phyloP scores from a whole-genome alignment of 1,140 invertebrate species.

The Diorhabda sublineata region DNA sequence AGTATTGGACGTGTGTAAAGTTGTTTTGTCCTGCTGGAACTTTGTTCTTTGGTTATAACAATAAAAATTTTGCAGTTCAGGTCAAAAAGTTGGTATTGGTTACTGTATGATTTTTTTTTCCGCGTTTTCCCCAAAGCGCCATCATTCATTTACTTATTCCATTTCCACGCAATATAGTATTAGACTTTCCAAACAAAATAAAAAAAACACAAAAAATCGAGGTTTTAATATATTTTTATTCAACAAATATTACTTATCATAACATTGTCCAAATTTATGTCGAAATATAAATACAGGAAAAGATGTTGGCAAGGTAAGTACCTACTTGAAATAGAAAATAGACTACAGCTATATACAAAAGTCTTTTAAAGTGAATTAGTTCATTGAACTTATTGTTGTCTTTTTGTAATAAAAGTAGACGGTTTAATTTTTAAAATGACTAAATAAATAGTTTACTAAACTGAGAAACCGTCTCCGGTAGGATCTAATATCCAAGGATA shows the following conservation, averaged over 20 bases:
- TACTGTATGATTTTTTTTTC: too few species aligned
- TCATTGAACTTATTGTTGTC: background rate
- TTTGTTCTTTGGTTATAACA: too few species aligned
- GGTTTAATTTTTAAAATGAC: background rate
- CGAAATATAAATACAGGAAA: background rate
- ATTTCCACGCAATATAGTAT: too few species aligned
- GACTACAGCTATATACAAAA: constrained; percentile 2
- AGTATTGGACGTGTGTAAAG: too few species aligned
- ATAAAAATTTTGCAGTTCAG: too few species aligned
- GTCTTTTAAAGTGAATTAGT: constrained; percentile 4
- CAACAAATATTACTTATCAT: background rate
- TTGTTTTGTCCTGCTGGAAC: too few species aligned
- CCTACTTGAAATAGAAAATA: background rate
- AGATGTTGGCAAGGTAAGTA: background rate
- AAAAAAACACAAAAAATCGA: background rate
- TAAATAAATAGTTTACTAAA: constrained; percentile 59
- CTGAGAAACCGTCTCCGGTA: constrained; percentile 88
- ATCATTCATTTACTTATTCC: too few species aligned
- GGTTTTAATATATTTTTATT: background rate
- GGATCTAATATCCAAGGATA: constrained; percentile 94
- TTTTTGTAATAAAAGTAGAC: constrained; percentile 1
- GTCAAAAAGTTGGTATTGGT: too few species aligned
- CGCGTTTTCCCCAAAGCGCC: too few species aligned
- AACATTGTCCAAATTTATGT: background rate
- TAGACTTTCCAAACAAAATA: background rate